phyloP scores from a whole-genome alignment of 2,888 invertebrate species.

The Malachius bipustulatus region DNA sequence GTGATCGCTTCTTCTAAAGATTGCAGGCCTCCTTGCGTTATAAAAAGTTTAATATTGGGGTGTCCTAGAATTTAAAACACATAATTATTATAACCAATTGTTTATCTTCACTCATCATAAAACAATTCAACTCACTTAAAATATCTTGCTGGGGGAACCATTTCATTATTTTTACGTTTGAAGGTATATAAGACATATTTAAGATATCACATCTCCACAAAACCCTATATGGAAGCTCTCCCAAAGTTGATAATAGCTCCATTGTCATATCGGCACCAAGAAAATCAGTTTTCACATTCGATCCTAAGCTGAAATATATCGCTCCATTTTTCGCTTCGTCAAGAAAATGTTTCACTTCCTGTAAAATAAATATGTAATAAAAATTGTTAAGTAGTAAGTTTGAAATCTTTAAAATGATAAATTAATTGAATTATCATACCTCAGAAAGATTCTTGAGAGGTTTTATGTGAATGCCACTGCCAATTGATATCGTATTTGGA shows the following conservation, averaged over 20 bases:
- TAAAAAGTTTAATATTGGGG: constrained; percentile 23
- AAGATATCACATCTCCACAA: constrained; percentile 24
- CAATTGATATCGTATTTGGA: constrained; percentile 23
- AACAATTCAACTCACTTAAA: constrained; percentile 19
- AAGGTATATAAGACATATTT: constrained; percentile 14
- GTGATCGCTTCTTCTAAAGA: constrained; percentile 23
- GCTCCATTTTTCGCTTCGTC: constrained; percentile 18
- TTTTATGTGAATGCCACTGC: constrained; percentile 22
- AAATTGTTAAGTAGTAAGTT: too few species aligned
- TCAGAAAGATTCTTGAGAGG: constrained; percentile 21
- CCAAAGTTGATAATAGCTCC: constrained; percentile 17
- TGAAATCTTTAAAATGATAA: too few species aligned
- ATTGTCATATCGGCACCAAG: constrained; percentile 11
- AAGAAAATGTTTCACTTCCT: constrained; percentile 14
- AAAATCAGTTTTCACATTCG: constrained; percentile 16
- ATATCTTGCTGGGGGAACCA: constrained; percentile 22
- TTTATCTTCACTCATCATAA: too few species aligned
- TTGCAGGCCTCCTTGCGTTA: constrained; percentile 23
- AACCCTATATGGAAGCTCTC: constrained; percentile 19
- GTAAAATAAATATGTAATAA: constrained; percentile 5
- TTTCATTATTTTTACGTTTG: constrained; percentile 20
- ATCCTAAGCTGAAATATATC: constrained; percentile 23
- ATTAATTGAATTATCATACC: constrained; percentile 21
- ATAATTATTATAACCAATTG: not conserved
- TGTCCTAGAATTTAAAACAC: constrained; percentile 20